Conservation (phyloP, 1,140 invertebrate species). For the Drosophila kohkoa region DNA sequence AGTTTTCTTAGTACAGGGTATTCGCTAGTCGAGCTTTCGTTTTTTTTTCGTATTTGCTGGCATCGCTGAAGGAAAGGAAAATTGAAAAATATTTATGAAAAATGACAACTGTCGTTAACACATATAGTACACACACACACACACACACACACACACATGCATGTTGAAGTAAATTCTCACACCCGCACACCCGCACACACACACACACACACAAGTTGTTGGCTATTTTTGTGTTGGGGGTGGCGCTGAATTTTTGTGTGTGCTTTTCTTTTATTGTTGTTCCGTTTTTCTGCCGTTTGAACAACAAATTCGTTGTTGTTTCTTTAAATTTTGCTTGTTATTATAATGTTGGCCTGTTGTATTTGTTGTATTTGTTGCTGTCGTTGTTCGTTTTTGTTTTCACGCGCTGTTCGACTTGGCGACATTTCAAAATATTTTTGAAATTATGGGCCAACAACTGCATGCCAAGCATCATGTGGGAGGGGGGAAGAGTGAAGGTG, state of each 20-base stretch:
- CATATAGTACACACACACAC: constrained; percentile 21
- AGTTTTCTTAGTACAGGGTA: too few relatives aligned
- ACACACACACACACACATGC: constrained; percentile 28
- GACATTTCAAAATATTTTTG: constrained; percentile 67
- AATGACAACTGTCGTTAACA: constrained; percentile 70
- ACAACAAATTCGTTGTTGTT: constrained; percentile 49
- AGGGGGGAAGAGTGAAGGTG: background rate
- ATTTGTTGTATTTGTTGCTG: background rate
- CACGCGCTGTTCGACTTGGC: constrained; percentile 71
- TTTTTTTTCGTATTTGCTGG: constrained; percentile 24
- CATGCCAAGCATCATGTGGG: background rate
- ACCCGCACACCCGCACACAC: constrained; percentile 22
- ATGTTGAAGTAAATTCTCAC: constrained; percentile 11
- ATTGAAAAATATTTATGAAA: constrained; percentile 75
- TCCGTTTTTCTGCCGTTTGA: constrained; percentile 8
- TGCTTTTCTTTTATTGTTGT: constrained; percentile 31
- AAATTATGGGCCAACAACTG: constrained; percentile 78
- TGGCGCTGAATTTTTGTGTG: constrained; percentile 54
- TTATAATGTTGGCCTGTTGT: constrained; percentile 27
- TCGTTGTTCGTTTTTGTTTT: constrained; percentile 25
- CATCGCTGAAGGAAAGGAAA: constrained; percentile 33
- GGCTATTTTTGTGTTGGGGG: constrained; percentile 33
- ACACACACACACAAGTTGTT: constrained; percentile 22
- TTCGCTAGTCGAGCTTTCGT: background rate
- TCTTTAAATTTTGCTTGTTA: constrained; percentile 33